Percentiles rank a stretch among this genome's conserved stretches.
Evolutionary conservation across 1,140 invertebrate genomes (phyloP).

Genomic region (Sarcophaga peregrina): DNA sequence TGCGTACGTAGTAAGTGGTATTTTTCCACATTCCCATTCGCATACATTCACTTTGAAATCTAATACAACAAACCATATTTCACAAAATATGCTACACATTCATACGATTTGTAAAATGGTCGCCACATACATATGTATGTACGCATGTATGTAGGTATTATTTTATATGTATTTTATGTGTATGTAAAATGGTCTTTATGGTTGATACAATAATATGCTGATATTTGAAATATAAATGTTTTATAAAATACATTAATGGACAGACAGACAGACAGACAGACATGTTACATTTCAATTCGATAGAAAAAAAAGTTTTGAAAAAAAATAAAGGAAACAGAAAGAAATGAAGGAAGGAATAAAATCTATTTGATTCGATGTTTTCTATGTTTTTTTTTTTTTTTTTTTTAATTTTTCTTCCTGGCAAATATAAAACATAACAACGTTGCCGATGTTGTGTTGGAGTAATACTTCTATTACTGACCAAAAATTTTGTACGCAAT

Average conservation of each 20-base stretch:
- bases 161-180: conserved; percentile 24
- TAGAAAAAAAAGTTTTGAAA: background rate
- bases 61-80: conserved; percentile 28
- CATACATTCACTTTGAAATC: background rate
- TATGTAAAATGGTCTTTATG: background rate
- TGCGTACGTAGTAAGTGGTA: background rate
- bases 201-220: background rate
- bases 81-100: conserved; percentile 19
- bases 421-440: background rate
- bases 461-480: background rate
- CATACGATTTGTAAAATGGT: background rate
- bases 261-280: background rate
- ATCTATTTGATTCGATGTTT: background rate
- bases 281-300: conserved; percentile 15
- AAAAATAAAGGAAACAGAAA: no score
- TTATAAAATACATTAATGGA: conserved; percentile 20
- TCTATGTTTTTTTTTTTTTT: no score
- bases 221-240: conserved; percentile 25
- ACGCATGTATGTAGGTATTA: conserved; percentile 11
- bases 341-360: no score
- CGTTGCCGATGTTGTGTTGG: background rate
- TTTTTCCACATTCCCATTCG: background rate
- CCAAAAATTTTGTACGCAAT: background rate
- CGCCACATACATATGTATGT: conserved; percentile 29
- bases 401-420: background rate